Base-by-base conservation (phyloP, 35 echinoderm and acorn worm genomes). In the Apostichopus japonicus region DNA sequence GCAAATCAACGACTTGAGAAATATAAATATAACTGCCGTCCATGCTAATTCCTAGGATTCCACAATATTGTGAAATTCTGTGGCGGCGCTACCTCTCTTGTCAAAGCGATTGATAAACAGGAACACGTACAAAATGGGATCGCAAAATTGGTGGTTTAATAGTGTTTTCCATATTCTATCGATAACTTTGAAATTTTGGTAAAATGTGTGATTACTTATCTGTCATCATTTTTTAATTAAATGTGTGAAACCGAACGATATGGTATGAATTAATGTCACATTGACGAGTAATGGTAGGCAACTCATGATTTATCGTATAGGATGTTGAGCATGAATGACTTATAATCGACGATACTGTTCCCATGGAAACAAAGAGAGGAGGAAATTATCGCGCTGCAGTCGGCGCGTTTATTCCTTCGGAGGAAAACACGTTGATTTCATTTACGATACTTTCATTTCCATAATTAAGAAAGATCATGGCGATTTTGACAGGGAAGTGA, bases 391-490 rank as follows among this genome's bases (percentile, higher is more conserved):
- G 81, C 81, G 81, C 51, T 57, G 10, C 54, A 84, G 54, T 84
- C 81, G 54, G 23, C 54, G 54, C 81, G 81, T 57, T 58, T 84
- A 55, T 84, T 57, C 56, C 54, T 84, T 19, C 17, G 81, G n/a
- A 84, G 21, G 7, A 56, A 58, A 75, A n/a, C 54, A 58, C n/a
- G 54, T 84, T 57, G 81, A 84, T 84, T 84, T 84, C 54, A 16
- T 57, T 22, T 55, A 55, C 54, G 56, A 84, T 23, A 84, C 81
- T 84, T 84, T 84, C 53, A 84, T 84, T 84, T 84, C 81, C 56
- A 84, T 84, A 84, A 84, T 58, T 75, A 58, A 84, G 81, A 84
- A 84, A 58, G 81, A 84, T 84, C 51, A 58, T 75, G n/a, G 71
- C 71, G 71, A 75, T 75, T 75, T 75, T 75, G 71, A 75, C 71